Evolutionary conservation across 2,797 vertebrate genomes (phyloP), one percentile per base, ranked within the genome.

Genomic region (Sebastes miniatus): DNA sequence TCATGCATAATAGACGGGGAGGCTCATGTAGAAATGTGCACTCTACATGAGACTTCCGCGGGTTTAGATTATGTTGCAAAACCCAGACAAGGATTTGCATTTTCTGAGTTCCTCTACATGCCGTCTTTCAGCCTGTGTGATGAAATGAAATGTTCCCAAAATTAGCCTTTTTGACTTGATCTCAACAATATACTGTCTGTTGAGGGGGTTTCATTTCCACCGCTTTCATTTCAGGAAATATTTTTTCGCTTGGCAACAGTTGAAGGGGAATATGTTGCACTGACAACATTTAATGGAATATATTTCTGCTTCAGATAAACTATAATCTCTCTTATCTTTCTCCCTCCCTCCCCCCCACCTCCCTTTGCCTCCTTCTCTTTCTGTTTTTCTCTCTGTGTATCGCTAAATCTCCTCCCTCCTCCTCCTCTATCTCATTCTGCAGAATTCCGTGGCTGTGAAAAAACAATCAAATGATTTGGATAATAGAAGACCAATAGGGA

Each of bases 401-500:
- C 64, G 18, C 66, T 24, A 79, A 79, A 79, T 77, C 75, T 69
- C 43, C 29, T 66, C 47, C 32, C 39, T 69, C 76, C 14, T 57
- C 61, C 39, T 61, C 13, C 62, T 70, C 52, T 90, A 62, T 84
- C 76, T 87, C 79, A 34, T 59, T 76, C 88, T 93, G 86, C 91
- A 93, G 91, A 76, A 57, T 68, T 75, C 63, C 25, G 67, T 5
- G 39, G 69, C 74, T 56, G 52, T 22, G 9, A 25, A 24, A 50
- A 47, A 25, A 73, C 22, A 62, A 59, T 83, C 75, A 62, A 83
- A 87, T 86, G 65, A 83, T 88, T 84, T 76, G 80, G 77, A 90
- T 92, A 65, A 81, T 61, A 66, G 87, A 24, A 75, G 70, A 80
- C 87, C 67, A 67, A 70, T 72, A 93, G 94, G 87, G 91, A 96